Evolutionary conservation across 2,797 vertebrate genomes (phyloP).

Genomic region (Peromyscus melanophrys): DNA sequence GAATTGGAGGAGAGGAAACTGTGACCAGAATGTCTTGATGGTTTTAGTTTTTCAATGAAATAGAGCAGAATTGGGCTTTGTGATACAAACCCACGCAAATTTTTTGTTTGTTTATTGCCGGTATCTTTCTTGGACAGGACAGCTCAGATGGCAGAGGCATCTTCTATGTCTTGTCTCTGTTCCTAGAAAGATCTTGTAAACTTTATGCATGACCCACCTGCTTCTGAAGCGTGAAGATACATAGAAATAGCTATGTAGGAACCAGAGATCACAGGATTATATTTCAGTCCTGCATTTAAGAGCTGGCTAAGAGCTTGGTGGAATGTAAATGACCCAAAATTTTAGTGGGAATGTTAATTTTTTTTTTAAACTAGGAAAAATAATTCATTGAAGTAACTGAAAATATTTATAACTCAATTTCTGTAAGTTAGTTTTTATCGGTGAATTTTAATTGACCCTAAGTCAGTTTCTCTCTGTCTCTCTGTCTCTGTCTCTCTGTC

Average conservation of each 20-base stretch:
- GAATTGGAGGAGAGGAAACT: background rate
- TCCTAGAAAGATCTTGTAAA: background rate
- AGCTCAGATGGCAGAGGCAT: background rate
- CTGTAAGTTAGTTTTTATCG: background rate
- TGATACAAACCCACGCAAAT: background rate
- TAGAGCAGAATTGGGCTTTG: background rate
- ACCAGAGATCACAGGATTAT: background rate
- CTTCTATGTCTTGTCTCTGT: background rate
- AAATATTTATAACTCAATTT: background rate
- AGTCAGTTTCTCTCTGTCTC: background rate
- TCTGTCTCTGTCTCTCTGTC: background rate
- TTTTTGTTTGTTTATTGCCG: background rate
- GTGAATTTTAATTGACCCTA: conserved; percentile 1
- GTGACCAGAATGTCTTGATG: background rate
- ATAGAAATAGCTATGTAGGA: background rate
- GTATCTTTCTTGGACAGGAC: background rate
- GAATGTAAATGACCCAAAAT: background rate
- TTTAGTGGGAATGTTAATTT: background rate
- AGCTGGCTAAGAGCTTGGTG: background rate
- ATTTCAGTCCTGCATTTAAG: background rate
- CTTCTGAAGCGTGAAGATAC: background rate
- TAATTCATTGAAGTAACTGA: background rate
- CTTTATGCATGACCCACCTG: background rate
- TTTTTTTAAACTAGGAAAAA: background rate
- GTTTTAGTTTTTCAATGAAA: background rate